These are phyloP conservation scores for Drosophila neotestacea DNA, from an alignment of 2,888 invertebrate genomes.

Conservation along the genomic window DNA sequence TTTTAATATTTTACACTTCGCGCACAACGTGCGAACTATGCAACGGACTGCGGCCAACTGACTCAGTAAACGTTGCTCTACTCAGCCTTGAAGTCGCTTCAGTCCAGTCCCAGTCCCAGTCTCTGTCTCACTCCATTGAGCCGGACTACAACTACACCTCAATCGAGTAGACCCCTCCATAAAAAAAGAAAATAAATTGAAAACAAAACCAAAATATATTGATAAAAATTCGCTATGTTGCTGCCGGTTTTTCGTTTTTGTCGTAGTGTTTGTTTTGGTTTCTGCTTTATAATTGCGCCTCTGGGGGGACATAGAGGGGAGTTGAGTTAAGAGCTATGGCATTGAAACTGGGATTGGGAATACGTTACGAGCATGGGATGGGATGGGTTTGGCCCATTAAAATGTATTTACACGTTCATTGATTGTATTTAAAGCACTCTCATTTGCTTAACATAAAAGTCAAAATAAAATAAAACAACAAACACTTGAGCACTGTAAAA, in stretches of 20 bases:
- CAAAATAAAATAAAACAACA: constrained; percentile 13
- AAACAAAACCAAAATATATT: constrained; percentile 46
- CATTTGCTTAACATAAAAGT: constrained; percentile 42
- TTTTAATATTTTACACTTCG: constrained; percentile 30
- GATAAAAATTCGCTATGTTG: constrained; percentile 61
- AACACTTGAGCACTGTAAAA: constrained; percentile 28
- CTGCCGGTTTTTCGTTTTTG: constrained; percentile 56
- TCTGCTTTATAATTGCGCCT: constrained; percentile 36
- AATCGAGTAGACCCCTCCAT: constrained; percentile 26
- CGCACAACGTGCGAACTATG: constrained; percentile 69
- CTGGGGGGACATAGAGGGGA: constrained; percentile 13
- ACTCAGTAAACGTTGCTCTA: constrained; percentile 50
- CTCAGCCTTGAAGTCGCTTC: constrained; percentile 58
- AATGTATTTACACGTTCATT: constrained; percentile 76
- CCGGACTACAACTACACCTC: constrained; percentile 35
- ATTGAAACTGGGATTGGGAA: constrained; percentile 32
- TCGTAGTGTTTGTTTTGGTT: constrained; percentile 61
- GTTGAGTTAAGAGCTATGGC: constrained; percentile 15
- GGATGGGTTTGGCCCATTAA: constrained; percentile 64
- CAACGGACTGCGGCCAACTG: constrained; percentile 72
- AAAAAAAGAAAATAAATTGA: constrained; percentile 3
- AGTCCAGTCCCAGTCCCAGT: constrained; percentile 16
- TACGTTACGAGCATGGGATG: constrained; percentile 22
- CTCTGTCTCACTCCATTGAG: constrained; percentile 43
- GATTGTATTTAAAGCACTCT: constrained; percentile 56